Conservation (phyloP, 2,888 invertebrate genomes). For the Rotaria socialis region DNA sequence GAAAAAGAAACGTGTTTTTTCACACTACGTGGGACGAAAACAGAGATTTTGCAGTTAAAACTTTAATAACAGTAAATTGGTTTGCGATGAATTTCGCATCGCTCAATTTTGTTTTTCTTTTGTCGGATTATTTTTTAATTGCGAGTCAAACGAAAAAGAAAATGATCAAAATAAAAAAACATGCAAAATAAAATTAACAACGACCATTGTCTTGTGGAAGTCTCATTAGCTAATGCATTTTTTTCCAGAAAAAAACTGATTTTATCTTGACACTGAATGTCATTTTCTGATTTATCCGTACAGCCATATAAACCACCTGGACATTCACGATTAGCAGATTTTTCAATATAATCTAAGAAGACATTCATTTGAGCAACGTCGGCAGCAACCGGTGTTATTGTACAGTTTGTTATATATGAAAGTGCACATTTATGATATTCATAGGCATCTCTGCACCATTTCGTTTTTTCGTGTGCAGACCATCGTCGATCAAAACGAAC, state of each 20-base stretch:
- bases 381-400: slow-evolving; percentile 35
- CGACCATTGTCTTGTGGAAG: background rate
- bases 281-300: slow-evolving; percentile 27
- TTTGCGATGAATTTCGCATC: too few relatives aligned
- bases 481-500: slow-evolving; percentile 42
- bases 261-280: slow-evolving; percentile 39
- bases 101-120: too few relatives aligned
- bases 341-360: slow-evolving; percentile 44
- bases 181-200: background rate
- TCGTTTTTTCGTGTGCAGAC: slow-evolving; percentile 42
- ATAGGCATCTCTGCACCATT: slow-evolving; percentile 44
- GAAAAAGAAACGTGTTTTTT: too few relatives aligned
- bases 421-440: slow-evolving; percentile 45
- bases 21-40: too few relatives aligned
- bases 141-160: background rate
- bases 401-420: slow-evolving; percentile 41
- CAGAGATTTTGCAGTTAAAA: too few relatives aligned
- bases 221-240: background rate
- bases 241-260: slow-evolving; percentile 44
- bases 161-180: background rate
- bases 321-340: slow-evolving; percentile 46
- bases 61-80: too few relatives aligned
- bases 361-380: slow-evolving; percentile 42
- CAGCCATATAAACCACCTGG: slow-evolving; percentile 45
- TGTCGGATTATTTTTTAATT: background rate